Evolutionary conservation across 2,797 vertebrate genomes (phyloP), one percentile per base, ranked within the genome.

Genomic region (Acipenser ruthenus): DNA sequence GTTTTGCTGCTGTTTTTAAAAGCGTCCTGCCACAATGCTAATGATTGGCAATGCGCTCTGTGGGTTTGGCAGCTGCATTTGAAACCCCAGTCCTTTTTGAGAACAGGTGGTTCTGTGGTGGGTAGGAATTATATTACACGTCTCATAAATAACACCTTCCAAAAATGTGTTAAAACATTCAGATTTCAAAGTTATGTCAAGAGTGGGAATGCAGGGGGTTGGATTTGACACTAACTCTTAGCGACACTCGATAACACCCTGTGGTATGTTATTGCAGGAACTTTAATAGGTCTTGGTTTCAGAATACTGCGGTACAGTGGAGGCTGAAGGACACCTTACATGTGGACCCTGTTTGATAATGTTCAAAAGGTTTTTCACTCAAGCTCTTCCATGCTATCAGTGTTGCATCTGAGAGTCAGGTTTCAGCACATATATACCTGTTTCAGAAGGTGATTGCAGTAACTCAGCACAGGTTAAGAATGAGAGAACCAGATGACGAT

Each of bases 91-190:
- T 82, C 76, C 73, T 72, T 37, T 37, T 37, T 74, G 79, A 75
- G 72, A 84, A 83, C 88, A 89, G 88, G 87, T 89, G 87, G 80
- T 80, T 78, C 75, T 58, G 12, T 75, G 78, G 73, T 82, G 77
- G 73, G 75, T 80, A 83, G 81, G 82, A 81, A 81, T 80, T 83
- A 78, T 72, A 74, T 82, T 80, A 68, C 75, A 80, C 76, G 67
- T 53, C 83, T 85, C 82, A 80, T 84, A 89, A 90, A 87, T 89
- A 87, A 84, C 84, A 77, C 82, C 83, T 87, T 84, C 87, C 87
- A 83, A 85, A 49, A 48, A 47, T n/a, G n/a, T 60, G 50, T 62
- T 37, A 51, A 23, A 53, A 52, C 7, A 13, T 13, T 10, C 47
- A 49, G n/a, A 58, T 49, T 49, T 49, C 6, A 56, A 68, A 50